These are phyloP conservation scores for Lichenostomus cassidix DNA, from an alignment of 2,113 vertebrate species.

Conservation along the genomic window DNA sequence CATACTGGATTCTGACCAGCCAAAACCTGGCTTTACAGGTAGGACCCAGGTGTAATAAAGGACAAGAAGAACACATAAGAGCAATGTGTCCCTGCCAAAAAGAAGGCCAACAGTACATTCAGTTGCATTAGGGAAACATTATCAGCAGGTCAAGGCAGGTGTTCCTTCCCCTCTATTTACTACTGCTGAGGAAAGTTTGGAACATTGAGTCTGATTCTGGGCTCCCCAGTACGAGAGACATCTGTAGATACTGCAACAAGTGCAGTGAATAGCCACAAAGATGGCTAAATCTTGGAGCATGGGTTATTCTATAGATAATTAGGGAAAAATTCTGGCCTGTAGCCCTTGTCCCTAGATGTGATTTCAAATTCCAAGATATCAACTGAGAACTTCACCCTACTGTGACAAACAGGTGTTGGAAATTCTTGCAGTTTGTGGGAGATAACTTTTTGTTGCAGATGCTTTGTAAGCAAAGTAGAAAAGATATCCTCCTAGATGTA, in stretches of 20 bases:
- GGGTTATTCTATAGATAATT: not conserved
- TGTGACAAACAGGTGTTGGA: not conserved
- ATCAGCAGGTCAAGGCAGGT: not conserved
- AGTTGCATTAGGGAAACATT: not conserved
- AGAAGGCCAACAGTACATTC: not conserved
- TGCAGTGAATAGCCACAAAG: not conserved
- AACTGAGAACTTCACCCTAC: not conserved
- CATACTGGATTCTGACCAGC: not conserved
- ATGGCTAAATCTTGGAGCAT: not conserved
- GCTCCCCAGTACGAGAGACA: not conserved
- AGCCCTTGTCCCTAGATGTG: not conserved
- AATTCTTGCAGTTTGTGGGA: not conserved
- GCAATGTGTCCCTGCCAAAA: not conserved
- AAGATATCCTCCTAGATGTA: not conserved
- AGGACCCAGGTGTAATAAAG: not conserved
- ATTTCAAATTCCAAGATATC: not conserved
- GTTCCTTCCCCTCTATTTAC: not conserved
- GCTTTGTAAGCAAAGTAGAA: not conserved
- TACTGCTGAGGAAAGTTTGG: not conserved
- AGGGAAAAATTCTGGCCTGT: not conserved
- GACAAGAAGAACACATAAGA: not conserved
- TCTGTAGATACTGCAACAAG: not conserved
- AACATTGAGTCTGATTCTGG: not conserved
- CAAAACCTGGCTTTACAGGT: not conserved
- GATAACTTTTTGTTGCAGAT: fast-evolving